These are phyloP conservation scores for Columba livia DNA, from an alignment of 2,113 vertebrate genomes.

Conservation along the genomic window DNA sequence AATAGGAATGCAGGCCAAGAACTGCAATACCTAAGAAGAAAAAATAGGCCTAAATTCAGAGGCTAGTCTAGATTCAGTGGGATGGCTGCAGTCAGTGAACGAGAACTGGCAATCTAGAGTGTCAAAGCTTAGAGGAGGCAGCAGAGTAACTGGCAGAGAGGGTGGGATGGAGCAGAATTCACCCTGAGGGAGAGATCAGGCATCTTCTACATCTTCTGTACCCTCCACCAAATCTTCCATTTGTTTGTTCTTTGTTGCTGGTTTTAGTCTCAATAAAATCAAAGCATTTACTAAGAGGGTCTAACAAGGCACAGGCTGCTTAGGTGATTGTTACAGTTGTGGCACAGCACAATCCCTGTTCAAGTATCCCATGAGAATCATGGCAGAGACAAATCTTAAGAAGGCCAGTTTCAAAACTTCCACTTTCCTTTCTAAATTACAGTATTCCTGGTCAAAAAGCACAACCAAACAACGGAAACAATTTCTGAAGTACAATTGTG, in stretches of 20 bases:
- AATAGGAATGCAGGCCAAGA: background rate
- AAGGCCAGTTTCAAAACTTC: background rate
- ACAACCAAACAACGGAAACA: background rate
- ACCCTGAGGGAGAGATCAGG: background rate
- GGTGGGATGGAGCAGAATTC: background rate
- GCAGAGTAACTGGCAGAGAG: background rate
- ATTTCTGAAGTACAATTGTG: conserved; percentile 8
- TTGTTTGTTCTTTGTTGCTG: background rate
- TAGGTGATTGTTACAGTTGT: background rate
- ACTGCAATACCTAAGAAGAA: background rate
- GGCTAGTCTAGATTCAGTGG: background rate
- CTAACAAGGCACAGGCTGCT: background rate
- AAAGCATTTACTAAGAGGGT: background rate
- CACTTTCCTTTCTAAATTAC: background rate
- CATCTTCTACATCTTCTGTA: background rate
- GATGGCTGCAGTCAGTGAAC: background rate
- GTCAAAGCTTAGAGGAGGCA: background rate
- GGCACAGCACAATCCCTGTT: background rate
- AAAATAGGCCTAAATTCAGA: background rate
- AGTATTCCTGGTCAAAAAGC: background rate
- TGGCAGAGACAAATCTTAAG: background rate
- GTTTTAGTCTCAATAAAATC: background rate
- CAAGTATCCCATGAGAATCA: background rate
- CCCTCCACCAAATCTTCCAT: background rate
- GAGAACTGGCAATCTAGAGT: background rate